These are phyloP conservation scores for Micoletzkya japonica DNA, from an alignment of 2,888 invertebrate species.

Conservation along the genomic window DNA sequence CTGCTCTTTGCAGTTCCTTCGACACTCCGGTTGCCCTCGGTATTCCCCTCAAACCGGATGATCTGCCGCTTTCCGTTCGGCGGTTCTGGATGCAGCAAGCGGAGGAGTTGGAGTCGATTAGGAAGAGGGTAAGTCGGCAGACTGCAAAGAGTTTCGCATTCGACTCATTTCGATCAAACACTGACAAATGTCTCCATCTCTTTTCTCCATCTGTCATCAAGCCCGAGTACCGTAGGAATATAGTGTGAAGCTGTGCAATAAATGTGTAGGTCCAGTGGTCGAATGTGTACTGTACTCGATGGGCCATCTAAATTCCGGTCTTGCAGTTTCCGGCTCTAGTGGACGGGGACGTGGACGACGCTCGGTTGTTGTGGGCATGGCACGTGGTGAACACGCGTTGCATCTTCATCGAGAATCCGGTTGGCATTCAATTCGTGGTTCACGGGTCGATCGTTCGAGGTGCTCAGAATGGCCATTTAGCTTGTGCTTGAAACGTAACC, in stretches of 20 bases:
- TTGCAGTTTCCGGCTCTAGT: too few species aligned
- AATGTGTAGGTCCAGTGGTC: too few species aligned
- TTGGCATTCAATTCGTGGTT: slow-evolving; percentile 1
- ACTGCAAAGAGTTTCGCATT: too few species aligned
- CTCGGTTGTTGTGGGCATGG: slow-evolving; percentile 57
- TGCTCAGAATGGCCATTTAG: neutral
- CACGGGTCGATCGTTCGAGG: neutral
- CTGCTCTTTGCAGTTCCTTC: slow-evolving; percentile 30
- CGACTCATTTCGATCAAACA: too few species aligned
- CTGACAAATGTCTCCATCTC: too few species aligned
- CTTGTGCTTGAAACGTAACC: too few species aligned
- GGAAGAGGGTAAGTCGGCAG: slow-evolving; percentile 29
- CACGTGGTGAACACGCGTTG: slow-evolving; percentile 61
- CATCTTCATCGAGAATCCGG: slow-evolving; percentile 33
- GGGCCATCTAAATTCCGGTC: too few species aligned
- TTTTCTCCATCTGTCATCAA: too few species aligned
- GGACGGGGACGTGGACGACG: too few species aligned
- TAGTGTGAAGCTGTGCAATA: too few species aligned
- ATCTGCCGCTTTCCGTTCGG: slow-evolving; percentile 38
- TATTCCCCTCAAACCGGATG: slow-evolving; percentile 3
- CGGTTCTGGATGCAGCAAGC: slow-evolving; percentile 45
- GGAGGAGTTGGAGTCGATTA: slow-evolving; percentile 36
- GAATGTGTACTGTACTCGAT: too few species aligned
- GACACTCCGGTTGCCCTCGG: slow-evolving; percentile 37
- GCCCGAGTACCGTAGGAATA: too few species aligned